Evolutionary conservation across 2,888 invertebrate genomes (phyloP), one percentile per base, ranked within the genome.

Genomic region (Cantharis nigra): DNA sequence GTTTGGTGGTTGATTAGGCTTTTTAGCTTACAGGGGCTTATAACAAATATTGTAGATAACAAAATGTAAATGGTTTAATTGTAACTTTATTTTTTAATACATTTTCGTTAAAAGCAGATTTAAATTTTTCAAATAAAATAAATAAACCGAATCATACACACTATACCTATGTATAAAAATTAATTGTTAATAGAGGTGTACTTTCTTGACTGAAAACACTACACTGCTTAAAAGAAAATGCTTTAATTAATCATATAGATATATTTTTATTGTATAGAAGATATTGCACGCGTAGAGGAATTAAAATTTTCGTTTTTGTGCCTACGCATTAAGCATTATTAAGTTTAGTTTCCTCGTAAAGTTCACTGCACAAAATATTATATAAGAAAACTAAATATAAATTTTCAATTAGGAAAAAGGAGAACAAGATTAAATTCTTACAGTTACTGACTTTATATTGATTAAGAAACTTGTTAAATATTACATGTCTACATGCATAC

Each of bases 391-490:
- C 69, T 33, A 69, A 69, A 76, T 72, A 78, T 78, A 70, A 72
- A 78, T 67, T 75, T 75, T 78, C 75, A 78, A 75, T 78, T 75
- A 75, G 69, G 26, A 78, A 63, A 72, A 72, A 75, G 67, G 72
- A 49, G 49, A 78, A 78, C 75, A 76, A 78, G 74, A 79, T 81
- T 80, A 79, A 78, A 80, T 80, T 81, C 80, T 78, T 67, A 78
- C 80, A 81, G 80, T 75, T 76, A 76, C 80, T 69, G 72, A 70
- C 75, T 76, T 70, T 74, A 76, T 81, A 83, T 83, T 80, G 82
- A 83, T 83, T 83, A 82, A 81, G 81, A 82, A 82, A 81, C 77
- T 81, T 81, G 78, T 80, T 80, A 80, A 82, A 79, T 80, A 80
- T 80, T 75, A 79, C 78, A 79, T 79, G 77, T 78, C 75, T 76